Evolutionary conservation across 2,888 invertebrate species (phyloP), one percentile per base, ranked within the genome.

Genomic region (Tetranychus piercei): DNA sequence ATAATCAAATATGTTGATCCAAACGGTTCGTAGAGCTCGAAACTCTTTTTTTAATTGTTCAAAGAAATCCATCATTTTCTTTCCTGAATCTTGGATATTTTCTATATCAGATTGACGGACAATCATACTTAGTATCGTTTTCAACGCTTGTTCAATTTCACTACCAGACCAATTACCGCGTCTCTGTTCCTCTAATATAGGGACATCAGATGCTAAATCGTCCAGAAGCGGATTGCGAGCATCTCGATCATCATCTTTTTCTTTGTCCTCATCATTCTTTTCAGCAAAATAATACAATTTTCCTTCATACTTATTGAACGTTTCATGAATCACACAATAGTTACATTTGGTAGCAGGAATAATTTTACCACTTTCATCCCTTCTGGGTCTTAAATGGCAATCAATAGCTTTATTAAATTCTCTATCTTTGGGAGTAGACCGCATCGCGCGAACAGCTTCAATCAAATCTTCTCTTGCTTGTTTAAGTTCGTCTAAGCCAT

Each of bases 11-110:
- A 73, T 70, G 64, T 75, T 69, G 23, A 81, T 79, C 83, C 83
- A 84, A 23, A 82, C 78, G 67, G 81, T 80, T 74, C 84, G 79
- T 73, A 83, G 78, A 74, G 80, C 78, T 80, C 84, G 86, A 80
- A 88, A 89, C 81, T 89, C 87, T 77, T 87, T 87, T 80, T 88
- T 89, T 78, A 87, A 80, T 1, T 81, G 81, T 64, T 88, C 87
- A 72, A 89, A 82, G 22, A 87, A 79, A 71, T 85, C 84, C 44
- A 88, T 79, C 79, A 87, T 86, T 18, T 81, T 80, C 73, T 82
- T 82, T 6, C 86, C 87, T 79, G 85, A 85, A 75, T 85, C 82
- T 6, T 85, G 78, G 45, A 80, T 73, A 0, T 81, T 76, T 66
- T 20, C 0, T 20, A 20, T 20, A 11, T 11, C 20, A 7, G 66